Conservation (phyloP, 2,113 vertebrate species). For the Phylloscopus trochiloides region DNA sequence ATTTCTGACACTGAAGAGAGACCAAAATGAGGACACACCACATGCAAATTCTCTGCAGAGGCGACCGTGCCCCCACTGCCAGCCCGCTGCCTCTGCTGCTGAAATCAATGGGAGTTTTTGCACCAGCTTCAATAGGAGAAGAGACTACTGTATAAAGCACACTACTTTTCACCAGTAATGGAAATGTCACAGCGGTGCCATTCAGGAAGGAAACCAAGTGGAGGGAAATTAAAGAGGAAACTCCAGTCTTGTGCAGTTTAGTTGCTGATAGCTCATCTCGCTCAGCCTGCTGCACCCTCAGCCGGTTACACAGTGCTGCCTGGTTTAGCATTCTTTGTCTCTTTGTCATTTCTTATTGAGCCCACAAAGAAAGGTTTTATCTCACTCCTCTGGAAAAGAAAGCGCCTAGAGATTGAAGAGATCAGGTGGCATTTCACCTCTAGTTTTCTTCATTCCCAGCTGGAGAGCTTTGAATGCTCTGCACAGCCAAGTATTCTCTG, state of each 20-base stretch:
- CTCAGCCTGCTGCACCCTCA: constrained; percentile 33
- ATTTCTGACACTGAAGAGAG: background rate
- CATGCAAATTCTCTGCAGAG: constrained; percentile 30
- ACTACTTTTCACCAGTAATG: constrained; percentile 46
- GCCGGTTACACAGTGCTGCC: background rate
- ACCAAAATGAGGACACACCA: background rate
- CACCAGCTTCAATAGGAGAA: background rate
- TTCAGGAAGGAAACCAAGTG: constrained; percentile 30
- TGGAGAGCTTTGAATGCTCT: constrained; percentile 46
- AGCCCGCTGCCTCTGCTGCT: background rate
- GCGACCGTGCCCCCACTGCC: background rate
- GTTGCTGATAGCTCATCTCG: constrained; percentile 43
- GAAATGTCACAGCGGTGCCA: constrained; percentile 46
- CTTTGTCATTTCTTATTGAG: constrained; percentile 51
- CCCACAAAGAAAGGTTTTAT: constrained; percentile 34
- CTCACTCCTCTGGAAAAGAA: constrained; percentile 24
- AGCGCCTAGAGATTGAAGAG: constrained; percentile 22
- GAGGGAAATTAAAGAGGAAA: constrained; percentile 67
- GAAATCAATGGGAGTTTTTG: constrained; percentile 44
- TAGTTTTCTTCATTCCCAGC: constrained; percentile 39
- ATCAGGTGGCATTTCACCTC: constrained; percentile 34
- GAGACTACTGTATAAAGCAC: constrained; percentile 25
- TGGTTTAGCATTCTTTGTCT: constrained; percentile 49
- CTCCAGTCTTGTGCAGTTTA: constrained; percentile 49
- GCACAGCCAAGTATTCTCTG: constrained; percentile 10